Conservation (phyloP, 2,888 invertebrate species). For the Chironomus tentans region DNA sequence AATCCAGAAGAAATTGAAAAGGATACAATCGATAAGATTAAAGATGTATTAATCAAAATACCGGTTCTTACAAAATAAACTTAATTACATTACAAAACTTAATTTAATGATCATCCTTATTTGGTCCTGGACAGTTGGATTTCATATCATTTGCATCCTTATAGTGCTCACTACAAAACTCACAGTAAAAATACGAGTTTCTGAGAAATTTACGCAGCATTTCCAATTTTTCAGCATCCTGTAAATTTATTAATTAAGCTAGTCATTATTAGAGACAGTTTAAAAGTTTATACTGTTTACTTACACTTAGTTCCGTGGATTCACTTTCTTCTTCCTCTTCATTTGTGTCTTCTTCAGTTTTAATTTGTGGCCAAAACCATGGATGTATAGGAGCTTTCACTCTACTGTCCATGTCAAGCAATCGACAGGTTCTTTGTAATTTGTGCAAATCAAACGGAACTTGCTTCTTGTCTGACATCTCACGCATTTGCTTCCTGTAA, state of each 20-base stretch:
- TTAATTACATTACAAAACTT: neutral
- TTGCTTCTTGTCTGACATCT: conserved; percentile 44
- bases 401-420: conserved; percentile 51
- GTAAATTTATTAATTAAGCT: conserved; percentile 31
- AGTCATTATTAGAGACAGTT: neutral
- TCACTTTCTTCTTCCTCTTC: conserved; percentile 36
- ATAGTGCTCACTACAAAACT: conserved; percentile 68
- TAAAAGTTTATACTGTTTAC: neutral
- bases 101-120: conserved; percentile 50
- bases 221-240: conserved; percentile 50
- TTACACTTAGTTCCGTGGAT: conserved; percentile 33
- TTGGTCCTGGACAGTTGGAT: conserved; percentile 56
- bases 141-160: conserved; percentile 52
- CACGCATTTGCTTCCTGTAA: conserved; percentile 45
- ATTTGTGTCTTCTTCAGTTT: conserved; percentile 30
- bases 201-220: conserved; percentile 56
- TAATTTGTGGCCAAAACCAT: conserved; percentile 55
- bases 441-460: conserved; percentile 43
- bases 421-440: conserved; percentile 46
- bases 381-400: conserved; percentile 44
- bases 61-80: neutral
- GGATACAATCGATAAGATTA: conserved; percentile 1
- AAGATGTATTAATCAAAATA: conserved; percentile 45
- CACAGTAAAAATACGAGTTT: conserved; percentile 61
- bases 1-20: conserved; percentile 1